Percentiles rank a stretch among this genome's conserved stretches.
These are phyloP conservation scores for Chlorodrepanis virens DNA, from an alignment of 2,113 vertebrate species.

Conservation along the genomic window DNA sequence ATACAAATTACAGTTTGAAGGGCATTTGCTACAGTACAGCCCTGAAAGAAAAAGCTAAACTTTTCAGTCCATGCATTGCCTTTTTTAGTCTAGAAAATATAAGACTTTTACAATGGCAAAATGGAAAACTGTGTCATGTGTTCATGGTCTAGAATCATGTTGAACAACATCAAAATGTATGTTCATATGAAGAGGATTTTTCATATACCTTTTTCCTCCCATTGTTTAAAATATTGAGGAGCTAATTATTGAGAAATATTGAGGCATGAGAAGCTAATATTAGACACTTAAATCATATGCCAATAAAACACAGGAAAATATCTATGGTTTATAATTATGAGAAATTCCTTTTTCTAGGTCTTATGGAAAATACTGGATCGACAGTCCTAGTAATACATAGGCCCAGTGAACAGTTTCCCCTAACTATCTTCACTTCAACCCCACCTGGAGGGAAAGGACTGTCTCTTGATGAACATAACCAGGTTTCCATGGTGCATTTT, in stretches of 20 bases:
- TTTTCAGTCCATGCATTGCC: background rate
- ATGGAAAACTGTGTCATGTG: background rate
- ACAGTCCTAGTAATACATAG: background rate
- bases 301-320: background rate
- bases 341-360: background rate
- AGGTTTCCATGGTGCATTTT: background rate
- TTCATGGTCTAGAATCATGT: background rate
- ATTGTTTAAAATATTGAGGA: background rate
- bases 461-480: background rate
- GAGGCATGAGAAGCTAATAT: background rate
- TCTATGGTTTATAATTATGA: background rate
- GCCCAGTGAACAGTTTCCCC: background rate
- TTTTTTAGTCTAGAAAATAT: background rate
- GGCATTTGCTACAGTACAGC: background rate
- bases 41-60: background rate
- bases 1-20: background rate
- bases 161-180: background rate
- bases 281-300: background rate
- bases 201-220: background rate
- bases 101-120: background rate
- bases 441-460: background rate
- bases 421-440: background rate
- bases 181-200: background rate
- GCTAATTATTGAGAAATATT: background rate
- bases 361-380: background rate